These are phyloP conservation scores for Zaprionus lineosus DNA, from an alignment of 2,888 invertebrate genomes.

Conservation along the genomic window DNA sequence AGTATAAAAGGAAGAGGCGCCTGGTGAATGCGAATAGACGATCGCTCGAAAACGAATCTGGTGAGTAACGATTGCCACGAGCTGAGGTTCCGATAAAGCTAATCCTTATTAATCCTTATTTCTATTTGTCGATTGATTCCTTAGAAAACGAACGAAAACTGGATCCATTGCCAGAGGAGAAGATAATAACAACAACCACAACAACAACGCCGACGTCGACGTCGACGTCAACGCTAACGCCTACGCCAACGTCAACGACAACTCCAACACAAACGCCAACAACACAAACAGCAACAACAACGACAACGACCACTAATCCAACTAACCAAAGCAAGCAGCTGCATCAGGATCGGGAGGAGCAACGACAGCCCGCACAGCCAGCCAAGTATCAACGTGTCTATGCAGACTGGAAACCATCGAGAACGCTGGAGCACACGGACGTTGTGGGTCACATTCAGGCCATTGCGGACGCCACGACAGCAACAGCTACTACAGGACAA, in stretches of 20 bases:
- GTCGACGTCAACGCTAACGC: conserved; percentile 56
- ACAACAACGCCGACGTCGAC: conserved; percentile 53
- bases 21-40: conserved; percentile 87
- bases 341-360: conserved; percentile 56
- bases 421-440: conserved; percentile 90
- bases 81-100: neutral
- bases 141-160: conserved; percentile 91
- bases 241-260: too few relatives aligned
- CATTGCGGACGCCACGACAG: conserved; percentile 86
- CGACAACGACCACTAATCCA: conserved; percentile 56
- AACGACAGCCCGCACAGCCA: neutral
- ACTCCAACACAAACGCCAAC: too few relatives aligned
- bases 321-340: conserved; percentile 58
- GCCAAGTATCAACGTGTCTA: conserved; percentile 86
- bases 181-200: conserved; percentile 79
- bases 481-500: conserved; percentile 84
- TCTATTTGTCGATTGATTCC: neutral
- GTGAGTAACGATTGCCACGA: too few relatives aligned
- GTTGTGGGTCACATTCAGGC: conserved; percentile 93
- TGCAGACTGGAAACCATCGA: conserved; percentile 91
- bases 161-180: conserved; percentile 90
- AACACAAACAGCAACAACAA: conserved; percentile 43
- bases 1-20: conserved; percentile 87
- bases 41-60: conserved; percentile 93
- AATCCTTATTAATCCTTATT: too few relatives aligned